A percentile compares a stretch with the other conserved stretches of the same genome.
phyloP scores from a whole-genome alignment of 2,797 vertebrate species.

The Staurois parvus region DNA sequence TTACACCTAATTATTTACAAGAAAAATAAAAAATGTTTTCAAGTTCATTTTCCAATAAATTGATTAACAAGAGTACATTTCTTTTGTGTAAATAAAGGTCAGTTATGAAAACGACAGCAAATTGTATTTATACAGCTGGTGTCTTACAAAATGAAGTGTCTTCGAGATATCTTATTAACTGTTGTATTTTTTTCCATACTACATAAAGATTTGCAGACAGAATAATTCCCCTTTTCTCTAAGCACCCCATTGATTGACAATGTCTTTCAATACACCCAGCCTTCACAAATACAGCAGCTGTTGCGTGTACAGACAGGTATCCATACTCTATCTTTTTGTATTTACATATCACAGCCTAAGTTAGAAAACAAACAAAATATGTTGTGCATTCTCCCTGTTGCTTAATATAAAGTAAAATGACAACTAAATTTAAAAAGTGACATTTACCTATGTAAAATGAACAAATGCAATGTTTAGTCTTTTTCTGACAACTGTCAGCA shows the following conservation, averaged over 20 bases:
- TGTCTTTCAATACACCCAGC: background rate
- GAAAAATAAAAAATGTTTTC: constrained; percentile 28
- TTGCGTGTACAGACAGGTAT: constrained; percentile 2
- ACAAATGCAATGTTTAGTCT: background rate
- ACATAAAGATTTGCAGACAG: background rate
- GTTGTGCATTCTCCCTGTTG: background rate
- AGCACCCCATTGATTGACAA: background rate
- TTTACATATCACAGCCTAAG: background rate
- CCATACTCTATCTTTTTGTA: constrained; percentile 9
- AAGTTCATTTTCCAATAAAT: constrained; percentile 36
- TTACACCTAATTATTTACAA: constrained; percentile 35
- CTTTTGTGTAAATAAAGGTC: constrained; percentile 3
- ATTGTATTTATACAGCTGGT: constrained; percentile 35
- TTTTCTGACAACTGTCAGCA: background rate
- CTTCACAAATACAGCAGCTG: background rate
- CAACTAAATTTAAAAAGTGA: background rate
- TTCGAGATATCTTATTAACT: constrained; percentile 5
- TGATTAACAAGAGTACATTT: constrained; percentile 29
- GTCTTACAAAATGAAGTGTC: background rate
- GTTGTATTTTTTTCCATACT: background rate
- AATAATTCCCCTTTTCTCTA: background rate
- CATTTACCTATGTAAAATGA: background rate
- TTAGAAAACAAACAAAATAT: background rate
- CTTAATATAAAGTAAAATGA: background rate
- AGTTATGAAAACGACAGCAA: constrained; percentile 9